Evolutionary conservation across 2,113 vertebrate genomes (phyloP), one percentile per base, ranked within the genome.

Genomic region (Charina bottae): DNA sequence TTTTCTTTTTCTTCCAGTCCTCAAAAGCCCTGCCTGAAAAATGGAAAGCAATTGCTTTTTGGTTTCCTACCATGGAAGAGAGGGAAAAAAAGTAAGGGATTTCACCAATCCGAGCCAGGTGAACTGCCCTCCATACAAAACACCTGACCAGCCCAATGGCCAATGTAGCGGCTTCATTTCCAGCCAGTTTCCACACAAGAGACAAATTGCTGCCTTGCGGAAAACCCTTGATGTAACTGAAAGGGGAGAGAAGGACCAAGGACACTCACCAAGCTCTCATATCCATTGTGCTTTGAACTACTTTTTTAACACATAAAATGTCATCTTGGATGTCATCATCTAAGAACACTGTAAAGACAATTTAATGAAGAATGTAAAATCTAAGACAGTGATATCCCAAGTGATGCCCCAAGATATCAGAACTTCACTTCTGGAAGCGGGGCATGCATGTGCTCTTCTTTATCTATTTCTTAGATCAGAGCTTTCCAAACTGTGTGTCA

Each of bases 251-350:
- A 4, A 78, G 33, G 0, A 17, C n/a, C 33, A 78, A 11, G 28
- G 28, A n/a, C 26, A 88, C 87, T 89, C 42, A 89, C 87, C 87
- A 89, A 64, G 60, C 13, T 28, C 12, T 49, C 37, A 89, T 64
- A 3, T 42, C 87, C 13, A 37, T 58, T 37, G 60, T 64, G 3
- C 15, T 89, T 28, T 23, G 3, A 10, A 64, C 26, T 9, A 89
- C 1, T 64, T 53, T 89, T 10, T 68, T 53, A 64, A 53, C 42
- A 53, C 87, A 89, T 68, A 6, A 60, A 64, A 5, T 15, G 19
- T 89, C 87, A 53, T 89, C 87, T 64, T 6, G 46, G 60, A 89
- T 89, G 17, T 68, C 15, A 10, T 89, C 87, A 68, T 89, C 87
- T 89, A 89, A 49, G 42, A 89, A n/a, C 8, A 19, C 87, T 89